phyloP scores from a whole-genome alignment of 2,113 vertebrate species.

The Alectura lathami region DNA sequence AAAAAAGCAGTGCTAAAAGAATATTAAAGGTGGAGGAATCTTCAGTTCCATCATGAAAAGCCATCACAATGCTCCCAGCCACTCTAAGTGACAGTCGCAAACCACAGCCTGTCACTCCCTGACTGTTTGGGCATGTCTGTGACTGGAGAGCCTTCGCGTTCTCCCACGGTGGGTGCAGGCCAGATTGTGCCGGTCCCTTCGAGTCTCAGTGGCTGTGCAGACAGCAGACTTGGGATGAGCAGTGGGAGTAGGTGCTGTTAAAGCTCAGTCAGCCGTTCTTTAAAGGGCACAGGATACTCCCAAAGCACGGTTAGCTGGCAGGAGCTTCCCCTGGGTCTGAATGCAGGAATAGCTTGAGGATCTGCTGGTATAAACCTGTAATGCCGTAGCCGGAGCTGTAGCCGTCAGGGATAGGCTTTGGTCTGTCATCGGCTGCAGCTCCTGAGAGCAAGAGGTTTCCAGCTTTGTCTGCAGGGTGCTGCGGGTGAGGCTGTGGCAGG shows the following conservation, averaged over 20 bases:
- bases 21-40: too few relatives aligned
- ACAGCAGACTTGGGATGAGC: not conserved
- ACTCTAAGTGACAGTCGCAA: fast-evolving
- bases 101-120: not conserved
- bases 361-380: not conserved
- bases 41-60: not conserved
- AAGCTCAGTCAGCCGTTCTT: not conserved
- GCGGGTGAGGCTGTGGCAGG: not conserved
- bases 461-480: not conserved
- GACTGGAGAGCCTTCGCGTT: not conserved
- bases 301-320: not conserved
- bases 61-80: fast-evolving
- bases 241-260: not conserved
- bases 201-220: not conserved
- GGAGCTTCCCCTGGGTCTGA: not conserved
- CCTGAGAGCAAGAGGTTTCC: not conserved
- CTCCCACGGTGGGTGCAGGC: not conserved
- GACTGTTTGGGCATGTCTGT: too few relatives aligned
- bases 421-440: not conserved
- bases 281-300: not conserved
- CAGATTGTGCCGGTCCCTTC: not conserved
- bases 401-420: not conserved
- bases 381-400: not conserved
- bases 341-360: not conserved
- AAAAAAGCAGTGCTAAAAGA: not conserved